phyloP scores from a whole-genome alignment of 37 sponge, comb jelly and placozoan species.

The Halichondria panicea region DNA sequence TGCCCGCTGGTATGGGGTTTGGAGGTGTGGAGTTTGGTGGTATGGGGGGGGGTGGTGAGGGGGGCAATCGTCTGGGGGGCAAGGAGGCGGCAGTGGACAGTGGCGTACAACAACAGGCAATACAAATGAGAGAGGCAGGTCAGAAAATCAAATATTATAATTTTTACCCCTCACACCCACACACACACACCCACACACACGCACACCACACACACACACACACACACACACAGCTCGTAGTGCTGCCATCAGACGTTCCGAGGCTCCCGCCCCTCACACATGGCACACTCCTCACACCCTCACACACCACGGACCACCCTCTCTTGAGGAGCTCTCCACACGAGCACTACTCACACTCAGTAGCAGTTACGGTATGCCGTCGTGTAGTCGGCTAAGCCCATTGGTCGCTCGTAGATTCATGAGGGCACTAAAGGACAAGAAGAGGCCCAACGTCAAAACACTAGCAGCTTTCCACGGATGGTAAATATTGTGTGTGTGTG shows the following conservation, averaged over 20 bases:
- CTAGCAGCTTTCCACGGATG: conserved; percentile 52
- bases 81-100: conserved; percentile 13
- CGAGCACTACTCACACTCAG: conserved; percentile 13
- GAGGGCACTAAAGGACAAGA: conserved; percentile 22
- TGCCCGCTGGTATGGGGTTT: too few species aligned
- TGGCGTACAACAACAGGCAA: neutral
- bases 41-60: conserved; percentile 19
- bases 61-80: conserved; percentile 55
- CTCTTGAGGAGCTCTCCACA: conserved; percentile 30
- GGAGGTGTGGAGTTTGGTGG: conserved; percentile 1
- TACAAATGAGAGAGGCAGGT: neutral
- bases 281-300: neutral
- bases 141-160: too few species aligned
- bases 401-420: conserved; percentile 33
- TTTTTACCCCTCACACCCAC: too few species aligned
- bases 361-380: conserved; percentile 32
- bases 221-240: conserved; percentile 8
- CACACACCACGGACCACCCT: neutral
- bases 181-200: too few species aligned
- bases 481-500: conserved; percentile 27
- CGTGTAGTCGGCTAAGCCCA: conserved; percentile 45
- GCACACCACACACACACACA: too few species aligned
- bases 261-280: neutral
- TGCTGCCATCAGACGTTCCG: conserved; percentile 28
- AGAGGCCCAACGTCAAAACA: conserved; percentile 49